Evolutionary conservation across 2,797 vertebrate species (phyloP), one percentile per base, ranked within the genome.

Genomic region (Meda fulgida): DNA sequence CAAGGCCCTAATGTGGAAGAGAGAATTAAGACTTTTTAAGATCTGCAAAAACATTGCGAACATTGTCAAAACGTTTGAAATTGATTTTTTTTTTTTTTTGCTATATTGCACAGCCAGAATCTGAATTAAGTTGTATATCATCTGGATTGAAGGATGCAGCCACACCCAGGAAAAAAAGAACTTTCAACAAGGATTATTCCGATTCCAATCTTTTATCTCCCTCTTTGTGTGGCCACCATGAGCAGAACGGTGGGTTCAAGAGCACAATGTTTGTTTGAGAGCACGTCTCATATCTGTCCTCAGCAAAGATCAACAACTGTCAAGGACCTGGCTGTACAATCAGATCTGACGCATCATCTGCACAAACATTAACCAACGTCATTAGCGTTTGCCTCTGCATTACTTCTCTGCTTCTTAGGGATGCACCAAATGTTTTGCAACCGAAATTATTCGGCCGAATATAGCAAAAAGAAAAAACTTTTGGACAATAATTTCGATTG

Each of bases 221-320:
- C 23, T 76, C 43, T 76, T 77, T 77, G 81, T 77, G 14, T 75
- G 34, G 51, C 16, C 46, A 78, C 23, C 71, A 63, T 18, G 70
- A 65, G 21, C 26, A 66, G 58, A 76, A 76, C 29, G 66, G 43
- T 77, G 76, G 10, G 18, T 76, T 84, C 9, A 80, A 63, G 78
- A 69, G 70, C 7, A 26, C 71, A 26, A 16, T 40, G 78, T 78
- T 83, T 83, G 81, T 78, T 82, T 79, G 43, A 79, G 70, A 86
- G 51, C 86, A 78, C 3, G 48, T 80, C 67, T 69, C 83, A 19
- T 60, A 84, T 87, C 69, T 66, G 58, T 87, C 69, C 75, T 81
- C 67, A 83, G 60, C 53, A 75, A 78, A 85, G 69, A 78, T 80
- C 43, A 79, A 85, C 65, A 79, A 58, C 75, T 84, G 46, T 84